These are phyloP conservation scores for Cacoxenus indagator DNA, from an alignment of 2,888 invertebrate species.

Conservation along the genomic window DNA sequence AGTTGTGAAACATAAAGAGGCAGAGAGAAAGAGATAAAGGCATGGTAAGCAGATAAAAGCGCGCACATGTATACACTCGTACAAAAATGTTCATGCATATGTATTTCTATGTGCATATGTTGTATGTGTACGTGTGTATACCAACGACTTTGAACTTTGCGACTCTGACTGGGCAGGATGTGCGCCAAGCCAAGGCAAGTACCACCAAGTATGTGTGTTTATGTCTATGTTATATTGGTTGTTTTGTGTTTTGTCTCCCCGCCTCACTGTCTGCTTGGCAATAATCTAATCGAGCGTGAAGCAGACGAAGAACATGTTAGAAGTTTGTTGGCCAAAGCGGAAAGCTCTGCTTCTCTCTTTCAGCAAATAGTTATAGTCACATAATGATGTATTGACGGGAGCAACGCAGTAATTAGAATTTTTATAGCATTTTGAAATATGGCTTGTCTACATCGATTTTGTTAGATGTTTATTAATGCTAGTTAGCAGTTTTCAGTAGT, in stretches of 20 bases:
- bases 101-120: too few species aligned
- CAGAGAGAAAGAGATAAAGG: background rate
- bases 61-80: too few species aligned
- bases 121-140: background rate
- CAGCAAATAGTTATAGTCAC: too few species aligned
- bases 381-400: too few species aligned
- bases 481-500: too few species aligned
- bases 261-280: background rate
- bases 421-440: too few species aligned
- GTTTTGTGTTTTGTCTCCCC: background rate
- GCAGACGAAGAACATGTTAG: too few species aligned
- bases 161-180: background rate
- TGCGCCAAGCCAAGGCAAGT: background rate
- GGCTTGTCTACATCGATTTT: too few species aligned
- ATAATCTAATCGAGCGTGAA: slow-evolving; percentile 18
- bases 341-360: too few species aligned
- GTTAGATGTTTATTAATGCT: too few species aligned
- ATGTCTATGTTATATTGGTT: background rate
- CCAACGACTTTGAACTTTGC: slow-evolving; percentile 3
- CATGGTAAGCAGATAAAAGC: background rate
- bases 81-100: too few species aligned
- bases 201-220: background rate
- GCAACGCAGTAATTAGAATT: too few species aligned
- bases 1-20: background rate
- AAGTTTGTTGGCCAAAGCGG: background rate